Evolutionary conservation across 1,140 invertebrate genomes (phyloP).

Genomic region (Tigriopus japonicus): DNA sequence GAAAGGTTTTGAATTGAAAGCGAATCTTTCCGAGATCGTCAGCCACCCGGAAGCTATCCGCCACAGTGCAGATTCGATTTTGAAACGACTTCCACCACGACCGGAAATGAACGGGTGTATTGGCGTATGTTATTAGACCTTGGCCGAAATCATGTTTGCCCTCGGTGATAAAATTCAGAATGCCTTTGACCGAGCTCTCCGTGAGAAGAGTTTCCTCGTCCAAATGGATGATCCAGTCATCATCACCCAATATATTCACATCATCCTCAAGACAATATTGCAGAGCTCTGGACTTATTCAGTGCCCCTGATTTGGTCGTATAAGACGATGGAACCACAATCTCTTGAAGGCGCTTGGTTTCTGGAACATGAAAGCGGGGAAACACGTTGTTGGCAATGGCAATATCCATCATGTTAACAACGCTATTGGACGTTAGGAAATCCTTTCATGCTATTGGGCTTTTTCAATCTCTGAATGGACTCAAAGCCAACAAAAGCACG

Average conservation of each 20-base stretch:
- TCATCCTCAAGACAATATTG: constrained; percentile 88
- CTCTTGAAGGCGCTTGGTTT: constrained; percentile 51
- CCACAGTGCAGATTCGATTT: constrained; percentile 91
- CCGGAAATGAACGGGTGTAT: constrained; percentile 30
- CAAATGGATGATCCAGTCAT: constrained; percentile 92
- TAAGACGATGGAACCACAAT: constrained; percentile 70
- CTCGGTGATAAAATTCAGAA: constrained; percentile 86
- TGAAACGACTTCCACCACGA: constrained; percentile 16
- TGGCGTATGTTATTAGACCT: constrained; percentile 92
- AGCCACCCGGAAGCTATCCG: constrained; percentile 85
- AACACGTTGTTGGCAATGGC: constrained; percentile 33
- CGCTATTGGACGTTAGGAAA: too few relatives aligned
- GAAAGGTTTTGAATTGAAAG: constrained; percentile 77
- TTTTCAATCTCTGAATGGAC: too few relatives aligned
- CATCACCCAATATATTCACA: constrained; percentile 65
- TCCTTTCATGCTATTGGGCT: too few relatives aligned
- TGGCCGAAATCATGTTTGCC: constrained; percentile 90
- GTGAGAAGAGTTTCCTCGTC: constrained; percentile 94
- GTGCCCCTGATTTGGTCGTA: constrained; percentile 64
- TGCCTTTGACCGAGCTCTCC: constrained; percentile 67
- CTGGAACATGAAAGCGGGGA: constrained; percentile 36
- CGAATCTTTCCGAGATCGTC: constrained; percentile 86
- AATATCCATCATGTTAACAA: not conserved
- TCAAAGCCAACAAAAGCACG: not conserved
- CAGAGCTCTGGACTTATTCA: constrained; percentile 85